Evolutionary conservation across 2,888 invertebrate genomes (phyloP).

Genomic region (Mellilla xanthometata): DNA sequence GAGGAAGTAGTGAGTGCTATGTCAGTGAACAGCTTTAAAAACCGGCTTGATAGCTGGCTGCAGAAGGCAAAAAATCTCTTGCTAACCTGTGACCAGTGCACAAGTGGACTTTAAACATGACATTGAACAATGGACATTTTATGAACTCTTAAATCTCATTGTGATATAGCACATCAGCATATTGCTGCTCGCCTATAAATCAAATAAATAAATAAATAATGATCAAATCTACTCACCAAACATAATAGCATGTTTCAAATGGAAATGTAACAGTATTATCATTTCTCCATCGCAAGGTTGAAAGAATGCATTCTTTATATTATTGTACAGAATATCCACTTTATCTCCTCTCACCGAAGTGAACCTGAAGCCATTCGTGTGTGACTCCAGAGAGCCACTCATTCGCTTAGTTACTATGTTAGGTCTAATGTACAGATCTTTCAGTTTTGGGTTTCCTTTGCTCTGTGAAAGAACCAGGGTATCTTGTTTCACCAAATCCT

Average conservation of each 20-base stretch:
- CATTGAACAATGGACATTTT: too few relatives aligned
- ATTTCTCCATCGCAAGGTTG: conserved; percentile 99
- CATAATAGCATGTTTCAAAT: conserved; percentile 99
- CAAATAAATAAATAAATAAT: too few relatives aligned
- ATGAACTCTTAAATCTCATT: too few relatives aligned
- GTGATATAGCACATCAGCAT: too few relatives aligned
- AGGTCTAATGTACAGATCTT: conserved; percentile 99
- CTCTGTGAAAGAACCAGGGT: conserved; percentile 96
- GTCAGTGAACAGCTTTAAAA: too few relatives aligned
- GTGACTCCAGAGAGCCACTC: conserved; percentile 96
- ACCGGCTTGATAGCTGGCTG: too few relatives aligned
- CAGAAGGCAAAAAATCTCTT: too few relatives aligned
- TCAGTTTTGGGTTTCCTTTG: conserved; percentile 98
- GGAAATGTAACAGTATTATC: conserved; percentile 99
- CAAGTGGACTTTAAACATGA: too few relatives aligned
- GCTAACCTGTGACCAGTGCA: too few relatives aligned
- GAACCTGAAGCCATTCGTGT: conserved; percentile 97
- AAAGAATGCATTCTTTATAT: conserved; percentile 99
- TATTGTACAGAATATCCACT: conserved; percentile 99
- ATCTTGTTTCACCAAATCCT: conserved; percentile 99
- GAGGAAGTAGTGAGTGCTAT: too few relatives aligned
- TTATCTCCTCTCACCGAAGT: conserved; percentile 99
- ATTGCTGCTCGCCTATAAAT: too few relatives aligned
- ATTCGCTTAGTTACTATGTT: conserved; percentile 98
- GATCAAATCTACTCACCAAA: conserved; percentile 87